phyloP scores from a whole-genome alignment of 2,113 vertebrate genomes.

The Proterorhinus semilunaris region DNA sequence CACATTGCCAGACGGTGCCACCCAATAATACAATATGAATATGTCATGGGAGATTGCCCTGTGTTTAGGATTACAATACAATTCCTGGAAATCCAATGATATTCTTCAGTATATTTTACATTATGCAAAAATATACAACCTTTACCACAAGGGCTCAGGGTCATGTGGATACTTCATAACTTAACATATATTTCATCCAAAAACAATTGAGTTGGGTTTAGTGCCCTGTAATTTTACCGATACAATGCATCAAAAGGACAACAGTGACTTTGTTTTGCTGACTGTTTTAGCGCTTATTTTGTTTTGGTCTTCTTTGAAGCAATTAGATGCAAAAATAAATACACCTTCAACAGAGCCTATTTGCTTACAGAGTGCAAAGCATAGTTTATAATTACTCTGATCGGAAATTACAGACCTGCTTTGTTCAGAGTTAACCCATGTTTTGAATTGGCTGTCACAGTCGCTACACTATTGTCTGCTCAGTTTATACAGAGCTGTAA shows the following conservation, averaged over 20 bases:
- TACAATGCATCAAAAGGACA: background rate
- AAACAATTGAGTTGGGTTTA: background rate
- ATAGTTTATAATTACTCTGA: background rate
- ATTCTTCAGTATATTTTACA: constrained; percentile 8
- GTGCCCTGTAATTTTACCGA: background rate
- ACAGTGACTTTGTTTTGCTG: background rate
- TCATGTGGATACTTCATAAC: background rate
- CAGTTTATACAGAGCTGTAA: constrained; percentile 4
- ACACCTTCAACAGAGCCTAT: background rate
- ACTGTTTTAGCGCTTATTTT: background rate
- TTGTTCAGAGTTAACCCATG: background rate
- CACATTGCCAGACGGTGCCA: constrained; percentile 5
- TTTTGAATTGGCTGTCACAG: background rate
- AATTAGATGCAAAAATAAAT: background rate
- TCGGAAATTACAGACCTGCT: background rate
- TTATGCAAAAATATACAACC: constrained; percentile 9
- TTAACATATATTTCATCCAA: background rate
- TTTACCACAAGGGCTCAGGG: background rate
- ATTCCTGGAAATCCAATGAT: background rate
- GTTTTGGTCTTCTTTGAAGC: background rate
- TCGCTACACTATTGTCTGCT: background rate
- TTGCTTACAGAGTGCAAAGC: background rate
- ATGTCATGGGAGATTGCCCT: constrained; percentile 1
- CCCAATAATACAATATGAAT: constrained; percentile 5
- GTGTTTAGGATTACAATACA: constrained; percentile 4